These are phyloP conservation scores for Lasioglossum malachurum DNA, from an alignment of 2,888 invertebrate genomes.

Conservation along the genomic window DNA sequence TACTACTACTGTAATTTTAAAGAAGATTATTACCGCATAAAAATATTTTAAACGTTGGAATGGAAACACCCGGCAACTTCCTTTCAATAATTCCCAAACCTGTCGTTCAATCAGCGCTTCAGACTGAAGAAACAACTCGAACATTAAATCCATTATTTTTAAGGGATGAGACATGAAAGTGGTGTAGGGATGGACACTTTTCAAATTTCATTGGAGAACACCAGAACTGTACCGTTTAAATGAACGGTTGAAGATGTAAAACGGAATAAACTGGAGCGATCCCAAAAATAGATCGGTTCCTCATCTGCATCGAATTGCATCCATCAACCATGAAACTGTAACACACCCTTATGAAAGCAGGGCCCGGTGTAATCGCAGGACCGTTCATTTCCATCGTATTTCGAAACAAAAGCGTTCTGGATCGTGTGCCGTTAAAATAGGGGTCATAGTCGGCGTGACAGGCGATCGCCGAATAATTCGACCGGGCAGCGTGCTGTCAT, in stretches of 20 bases:
- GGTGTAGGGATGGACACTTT: no score
- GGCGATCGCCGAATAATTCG: background rate
- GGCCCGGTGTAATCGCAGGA: background rate
- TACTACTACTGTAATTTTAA: background rate
- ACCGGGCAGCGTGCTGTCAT: background rate
- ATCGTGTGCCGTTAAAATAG: background rate
- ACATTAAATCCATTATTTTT: no score
- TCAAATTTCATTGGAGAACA: no score
- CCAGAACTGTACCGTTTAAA: background rate
- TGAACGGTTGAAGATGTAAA: background rate
- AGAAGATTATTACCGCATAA: background rate
- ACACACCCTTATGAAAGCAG: constrained; percentile 8
- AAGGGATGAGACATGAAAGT: no score
- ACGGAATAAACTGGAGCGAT: background rate
- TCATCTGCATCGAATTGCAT: background rate
- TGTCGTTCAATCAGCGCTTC: background rate
- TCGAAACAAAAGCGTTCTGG: constrained; percentile 1
- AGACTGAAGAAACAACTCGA: no score
- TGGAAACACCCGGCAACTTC: background rate
- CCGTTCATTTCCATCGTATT: background rate
- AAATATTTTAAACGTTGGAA: background rate
- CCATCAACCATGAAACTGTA: background rate
- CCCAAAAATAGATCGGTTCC: background rate
- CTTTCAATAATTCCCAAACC: background rate
- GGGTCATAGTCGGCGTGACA: background rate